Conservation (phyloP, 2,113 vertebrate species). For the Nibea coibor region DNA sequence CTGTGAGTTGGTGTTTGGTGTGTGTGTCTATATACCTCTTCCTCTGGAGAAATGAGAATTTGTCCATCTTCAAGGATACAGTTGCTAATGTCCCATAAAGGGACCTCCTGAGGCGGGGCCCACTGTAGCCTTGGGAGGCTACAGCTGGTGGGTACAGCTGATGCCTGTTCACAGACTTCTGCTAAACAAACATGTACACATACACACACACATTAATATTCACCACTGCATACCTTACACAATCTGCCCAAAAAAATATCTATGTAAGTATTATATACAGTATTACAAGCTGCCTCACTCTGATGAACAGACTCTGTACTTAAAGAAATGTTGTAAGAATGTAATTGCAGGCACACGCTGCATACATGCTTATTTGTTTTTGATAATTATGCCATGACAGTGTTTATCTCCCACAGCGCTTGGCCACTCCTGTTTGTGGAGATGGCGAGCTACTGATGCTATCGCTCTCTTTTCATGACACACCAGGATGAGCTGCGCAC, state of each 20-base stretch:
- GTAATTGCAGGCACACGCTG: constrained; percentile 33
- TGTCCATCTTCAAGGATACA: constrained; percentile 88
- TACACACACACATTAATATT: neutral
- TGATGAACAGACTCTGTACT: neutral
- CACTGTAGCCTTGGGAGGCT: constrained; percentile 58
- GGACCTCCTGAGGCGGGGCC: constrained; percentile 79
- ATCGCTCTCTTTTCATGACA: constrained; percentile 40
- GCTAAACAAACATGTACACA: too few relatives aligned
- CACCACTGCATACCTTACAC: neutral
- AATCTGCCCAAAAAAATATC: neutral
- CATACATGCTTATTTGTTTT: constrained; percentile 31
- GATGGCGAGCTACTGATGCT: constrained; percentile 48
- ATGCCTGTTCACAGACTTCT: constrained; percentile 37
- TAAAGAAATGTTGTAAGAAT: neutral
- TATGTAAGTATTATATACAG: too few relatives aligned
- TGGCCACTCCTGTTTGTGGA: constrained; percentile 54
- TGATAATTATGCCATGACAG: constrained; percentile 33
- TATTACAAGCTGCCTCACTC: neutral
- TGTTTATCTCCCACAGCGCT: constrained; percentile 53
- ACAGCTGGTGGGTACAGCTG: neutral
- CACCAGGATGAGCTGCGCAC: constrained; percentile 20
- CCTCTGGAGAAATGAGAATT: constrained; percentile 86
- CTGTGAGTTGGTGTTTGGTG: neutral
- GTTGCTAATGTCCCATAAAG: constrained; percentile 90
- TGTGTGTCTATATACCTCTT: constrained; percentile 84